These are phyloP conservation scores for Microctonus aethiopoides DNA, from an alignment of 2,888 invertebrate species.

Conservation along the genomic window DNA sequence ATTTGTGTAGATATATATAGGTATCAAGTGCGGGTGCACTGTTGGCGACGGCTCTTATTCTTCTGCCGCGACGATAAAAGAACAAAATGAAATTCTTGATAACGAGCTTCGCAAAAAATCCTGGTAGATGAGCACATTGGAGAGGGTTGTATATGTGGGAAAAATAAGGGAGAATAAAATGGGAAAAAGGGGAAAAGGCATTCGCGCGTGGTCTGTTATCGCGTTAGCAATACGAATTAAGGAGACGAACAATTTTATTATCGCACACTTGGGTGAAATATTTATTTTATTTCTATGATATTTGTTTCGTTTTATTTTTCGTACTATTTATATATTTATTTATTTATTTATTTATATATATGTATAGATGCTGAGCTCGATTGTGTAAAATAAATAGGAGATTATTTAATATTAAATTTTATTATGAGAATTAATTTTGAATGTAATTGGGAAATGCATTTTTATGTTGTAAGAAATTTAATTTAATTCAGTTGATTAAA, in stretches of 20 bases:
- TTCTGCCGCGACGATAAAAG: conserved; percentile 31
- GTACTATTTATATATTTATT: not conserved
- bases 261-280: not conserved
- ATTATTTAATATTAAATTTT: no score
- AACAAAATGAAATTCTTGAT: conserved; percentile 41
- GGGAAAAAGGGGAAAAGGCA: conserved; percentile 6
- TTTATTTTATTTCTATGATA: not conserved
- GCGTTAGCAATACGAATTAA: conserved; percentile 27
- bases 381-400: no score
- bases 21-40: conserved; percentile 17
- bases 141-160: not conserved
- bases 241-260: conserved; percentile 24
- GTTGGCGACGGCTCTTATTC: conserved; percentile 36
- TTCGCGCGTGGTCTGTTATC: conserved; percentile 27
- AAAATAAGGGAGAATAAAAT: not conserved
- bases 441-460: no score
- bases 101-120: conserved; percentile 47
- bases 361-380: no score
- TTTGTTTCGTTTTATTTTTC: not conserved
- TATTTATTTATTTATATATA: no score
- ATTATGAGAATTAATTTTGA: no score
- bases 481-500: not conserved
- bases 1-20: no score
- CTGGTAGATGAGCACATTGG: conserved; percentile 36
- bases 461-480: no score